Percentiles rank a stretch among this genome's conserved stretches.
Conservation (phyloP, 2,888 invertebrate species). For the Frankliniella intonsa region DNA sequence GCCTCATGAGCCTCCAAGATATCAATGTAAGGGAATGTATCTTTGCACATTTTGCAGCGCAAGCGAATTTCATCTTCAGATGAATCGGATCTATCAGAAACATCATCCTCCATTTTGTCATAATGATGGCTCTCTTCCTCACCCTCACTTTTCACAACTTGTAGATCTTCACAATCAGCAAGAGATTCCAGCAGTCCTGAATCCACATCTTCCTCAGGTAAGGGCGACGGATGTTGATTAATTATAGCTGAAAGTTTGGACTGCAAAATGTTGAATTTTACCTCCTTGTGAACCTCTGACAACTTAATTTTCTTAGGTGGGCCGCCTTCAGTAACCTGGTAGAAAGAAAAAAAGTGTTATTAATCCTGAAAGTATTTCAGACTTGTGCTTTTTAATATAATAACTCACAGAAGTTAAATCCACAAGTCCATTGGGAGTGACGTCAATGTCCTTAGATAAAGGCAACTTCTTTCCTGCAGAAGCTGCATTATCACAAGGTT, state of each 20-base stretch:
- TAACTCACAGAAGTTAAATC: not conserved
- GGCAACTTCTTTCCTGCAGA: too few species aligned
- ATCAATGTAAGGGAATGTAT: not conserved
- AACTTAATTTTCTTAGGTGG: not conserved
- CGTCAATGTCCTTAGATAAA: too few species aligned
- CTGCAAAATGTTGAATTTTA: not conserved
- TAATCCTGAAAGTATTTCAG: too few species aligned
- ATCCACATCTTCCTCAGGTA: not conserved
- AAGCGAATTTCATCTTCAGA: not conserved
- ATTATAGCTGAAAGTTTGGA: not conserved
- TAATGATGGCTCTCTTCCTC: not conserved
- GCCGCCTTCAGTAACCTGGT: too few species aligned
- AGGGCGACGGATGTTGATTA: not conserved
- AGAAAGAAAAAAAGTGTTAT: too few species aligned
- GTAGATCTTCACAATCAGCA: constrained; percentile 5
- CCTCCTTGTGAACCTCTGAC: not conserved
- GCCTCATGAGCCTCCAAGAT: not conserved
- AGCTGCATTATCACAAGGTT: not conserved
- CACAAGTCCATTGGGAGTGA: not conserved
- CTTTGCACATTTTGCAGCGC: constrained; percentile 19
- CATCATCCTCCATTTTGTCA: not conserved
- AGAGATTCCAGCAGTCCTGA: constrained; percentile 10
- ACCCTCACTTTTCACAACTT: not conserved
- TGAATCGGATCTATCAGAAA: not conserved
- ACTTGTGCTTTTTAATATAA: too few species aligned